Evolutionary conservation across 2,888 invertebrate species (phyloP), one percentile per base, ranked within the genome.

Genomic region (Hypolimnas misippus): DNA sequence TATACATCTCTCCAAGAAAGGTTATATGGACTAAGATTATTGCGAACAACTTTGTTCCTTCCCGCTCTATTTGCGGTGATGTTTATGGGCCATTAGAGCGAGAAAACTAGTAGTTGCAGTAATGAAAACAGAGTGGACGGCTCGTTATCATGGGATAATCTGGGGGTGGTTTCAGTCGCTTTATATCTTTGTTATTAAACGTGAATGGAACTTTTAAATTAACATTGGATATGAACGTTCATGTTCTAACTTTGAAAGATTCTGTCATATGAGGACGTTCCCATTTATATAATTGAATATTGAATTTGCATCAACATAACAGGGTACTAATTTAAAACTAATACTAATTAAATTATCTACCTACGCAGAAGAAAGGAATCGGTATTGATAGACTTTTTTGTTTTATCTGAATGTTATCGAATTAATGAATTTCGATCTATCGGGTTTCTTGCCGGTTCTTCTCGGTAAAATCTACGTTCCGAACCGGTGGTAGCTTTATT

Each of bases 91-190:
- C 86, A 89, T 90, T 89, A 87, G 78, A 75, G 76, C 71, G 76
- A 79, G 84, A 82, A 81, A 86, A 84, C 86, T 82, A 83, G 79
- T 81, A 79, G n/a, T 85, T 84, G 81, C 76, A 78, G 85, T 87
- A 87, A 87, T 89, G 89, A 87, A 89, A 87, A 87, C 82, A 77
- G 84, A 87, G 87, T 86, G 87, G 85, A 83, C 86, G 69, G 70
- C 81, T 87, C 87, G 87, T 89, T 89, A 88, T 83, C 85, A 82
- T 79, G 80, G 86, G 86, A 87, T 89, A 87, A 66, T 62, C 60
- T 63, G 68, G 62, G 66, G 58, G 65, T 58, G 65, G 70, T 65
- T 68, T 64, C 66, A 66, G 65, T 46, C 61, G 70, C 67, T 65
- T 67, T 64, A 56, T 69, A 65, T 71, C 64, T 61, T 53, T 63